A percentile compares a stretch with the other conserved stretches of the same genome.
Evolutionary conservation across 2,113 vertebrate species (phyloP).

Genomic region (Rousettus leschenaultii): DNA sequence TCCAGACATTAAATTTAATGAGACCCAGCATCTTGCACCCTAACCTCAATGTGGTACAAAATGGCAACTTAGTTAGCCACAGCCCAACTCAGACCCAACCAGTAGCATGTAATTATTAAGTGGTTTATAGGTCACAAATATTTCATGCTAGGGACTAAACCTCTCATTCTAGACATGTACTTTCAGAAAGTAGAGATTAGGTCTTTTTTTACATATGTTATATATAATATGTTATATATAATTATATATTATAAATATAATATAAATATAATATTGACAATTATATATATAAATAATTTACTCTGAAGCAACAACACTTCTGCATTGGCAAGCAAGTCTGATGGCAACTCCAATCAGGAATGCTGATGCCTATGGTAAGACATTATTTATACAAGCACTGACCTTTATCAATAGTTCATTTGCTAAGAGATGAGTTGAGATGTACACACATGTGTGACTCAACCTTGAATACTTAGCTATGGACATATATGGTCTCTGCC

Average conservation of each 20-base stretch:
- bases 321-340: neutral
- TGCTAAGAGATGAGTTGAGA: neutral
- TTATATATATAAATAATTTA: neutral
- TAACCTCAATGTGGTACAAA: neutral
- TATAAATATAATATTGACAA: neutral
- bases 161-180: neutral
- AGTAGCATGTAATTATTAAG: neutral
- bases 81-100: neutral
- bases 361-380: neutral
- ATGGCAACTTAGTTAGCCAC: neutral
- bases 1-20: neutral
- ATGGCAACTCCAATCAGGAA: neutral
- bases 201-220: neutral
- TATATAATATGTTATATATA: neutral
- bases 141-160: neutral
- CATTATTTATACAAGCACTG: neutral
- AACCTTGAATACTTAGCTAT: neutral
- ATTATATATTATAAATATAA: neutral
- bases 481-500: neutral
- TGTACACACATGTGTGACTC: neutral
- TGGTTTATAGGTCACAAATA: conserved; percentile 6
- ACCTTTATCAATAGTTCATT: neutral
- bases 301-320: neutral
- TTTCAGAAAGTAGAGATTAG: conserved; percentile 15
- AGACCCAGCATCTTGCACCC: neutral